These are phyloP conservation scores for Thunnus thynnus DNA, from an alignment of 2,113 vertebrate genomes.

Conservation along the genomic window DNA sequence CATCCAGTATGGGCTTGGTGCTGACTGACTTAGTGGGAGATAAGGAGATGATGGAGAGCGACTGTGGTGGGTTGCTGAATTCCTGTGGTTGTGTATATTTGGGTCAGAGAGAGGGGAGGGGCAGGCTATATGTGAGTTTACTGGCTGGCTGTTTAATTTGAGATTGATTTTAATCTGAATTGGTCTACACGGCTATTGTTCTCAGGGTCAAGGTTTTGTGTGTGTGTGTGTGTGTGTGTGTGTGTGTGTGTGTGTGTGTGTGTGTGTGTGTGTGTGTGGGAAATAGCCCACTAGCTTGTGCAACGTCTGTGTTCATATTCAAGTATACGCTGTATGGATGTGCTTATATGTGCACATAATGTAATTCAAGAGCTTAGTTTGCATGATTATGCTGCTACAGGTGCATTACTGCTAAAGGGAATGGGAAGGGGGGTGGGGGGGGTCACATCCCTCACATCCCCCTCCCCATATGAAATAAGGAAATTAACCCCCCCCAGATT, in stretches of 20 bases:
- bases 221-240: slow-evolving; percentile 11
- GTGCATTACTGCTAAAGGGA: too few relatives aligned
- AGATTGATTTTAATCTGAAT: slow-evolving; percentile 49
- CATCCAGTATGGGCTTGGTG: slow-evolving; percentile 64
- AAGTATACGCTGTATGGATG: not conserved
- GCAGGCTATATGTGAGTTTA: slow-evolving; percentile 33
- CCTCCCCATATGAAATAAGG: too few relatives aligned
- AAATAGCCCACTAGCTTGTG: slow-evolving; percentile 13
- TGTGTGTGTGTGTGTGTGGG: not conserved
- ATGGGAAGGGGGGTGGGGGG: too few relatives aligned
- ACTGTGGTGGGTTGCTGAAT: slow-evolving; percentile 56
- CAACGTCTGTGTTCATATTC: not conserved
- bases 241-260: not conserved
- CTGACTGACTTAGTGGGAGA: slow-evolving; percentile 71
- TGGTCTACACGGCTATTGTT: slow-evolving; percentile 45
- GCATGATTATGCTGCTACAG: not conserved
- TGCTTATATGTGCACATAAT: slow-evolving; percentile 5
- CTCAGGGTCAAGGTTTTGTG: slow-evolving; percentile 38
- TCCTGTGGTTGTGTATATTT: slow-evolving; percentile 61
- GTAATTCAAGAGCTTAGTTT: not conserved
- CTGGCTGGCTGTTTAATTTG: slow-evolving; percentile 45
- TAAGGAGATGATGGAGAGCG: slow-evolving; percentile 71
- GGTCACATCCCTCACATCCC: too few relatives aligned
- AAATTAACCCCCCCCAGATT: too few relatives aligned
- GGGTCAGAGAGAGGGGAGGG: slow-evolving; percentile 37